Base-by-base conservation (phyloP, 2,113 vertebrate genomes). In the Casuarius casuarius region DNA sequence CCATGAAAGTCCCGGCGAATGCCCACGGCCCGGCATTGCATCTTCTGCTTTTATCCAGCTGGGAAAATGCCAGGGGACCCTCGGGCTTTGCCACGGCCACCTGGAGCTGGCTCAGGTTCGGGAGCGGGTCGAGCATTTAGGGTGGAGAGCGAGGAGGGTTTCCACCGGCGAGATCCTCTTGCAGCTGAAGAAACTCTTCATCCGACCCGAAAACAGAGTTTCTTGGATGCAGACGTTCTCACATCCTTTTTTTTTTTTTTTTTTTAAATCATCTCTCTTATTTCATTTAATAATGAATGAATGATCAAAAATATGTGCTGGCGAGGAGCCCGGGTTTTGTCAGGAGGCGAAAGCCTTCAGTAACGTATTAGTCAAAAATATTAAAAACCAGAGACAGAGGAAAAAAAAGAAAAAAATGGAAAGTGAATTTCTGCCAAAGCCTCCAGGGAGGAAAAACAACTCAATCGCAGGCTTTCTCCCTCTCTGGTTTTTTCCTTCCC, bases 281-380 rank as follows among this genome's bases (percentile, higher is more conserved):
- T 95, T 96, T 84, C 70, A 40, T 51, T 96, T 94, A 96, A 96
- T 96, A 95, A 94, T 92, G 93, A 84, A 92, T 95, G 94, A 96
- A 94, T 93, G 80, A 97, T 95, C 95, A 93, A 65, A 96, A 95
- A 22, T 93, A 81, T 81, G 91, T 12, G 86, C 95, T 96, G 96
- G 96, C 95, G 35, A 42, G 70, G 70, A 95, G 95, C 91, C 91
- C 2, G 2, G 91, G 46, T 78, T 93, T 95, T 95, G 91, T 94
- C 88, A 78, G 87, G 93, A 92, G 94, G 87, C 6, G 2, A 94
- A 82, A 75, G 73, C 33, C 70, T 82, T 84, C 73, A 63, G 73
- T 21, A 84, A 89, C 0, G 4, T 15, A 12, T 84, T 26, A 42
- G 76, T 59, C 91, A 91, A 67, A 96, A 96, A 94, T 81, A 94